Percentiles rank a stretch among this genome's conserved stretches.
phyloP scores from a whole-genome alignment of 1,140 invertebrate genomes.

The Cotesia typhae region DNA sequence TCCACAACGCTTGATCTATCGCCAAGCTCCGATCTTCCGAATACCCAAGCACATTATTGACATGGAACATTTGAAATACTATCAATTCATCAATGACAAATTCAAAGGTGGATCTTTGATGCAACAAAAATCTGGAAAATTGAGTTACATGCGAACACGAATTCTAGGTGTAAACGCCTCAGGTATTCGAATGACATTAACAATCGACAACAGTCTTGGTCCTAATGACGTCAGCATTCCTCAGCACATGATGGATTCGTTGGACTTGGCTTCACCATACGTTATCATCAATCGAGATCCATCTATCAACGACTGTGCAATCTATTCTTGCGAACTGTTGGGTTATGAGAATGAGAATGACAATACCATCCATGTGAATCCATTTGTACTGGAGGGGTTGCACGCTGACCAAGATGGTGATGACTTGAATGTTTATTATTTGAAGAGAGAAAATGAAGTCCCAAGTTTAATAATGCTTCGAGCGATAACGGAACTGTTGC shows the following conservation, averaged over 20 bases:
- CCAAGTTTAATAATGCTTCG: constrained; percentile 1
- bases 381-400: not conserved
- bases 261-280: not conserved
- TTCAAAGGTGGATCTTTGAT: constrained; percentile 8
- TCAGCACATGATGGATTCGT: not conserved
- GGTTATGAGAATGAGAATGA: not conserved
- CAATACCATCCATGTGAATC: constrained; percentile 4
- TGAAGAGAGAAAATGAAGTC: not conserved
- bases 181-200: not conserved
- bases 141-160: not conserved
- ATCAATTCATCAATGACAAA: constrained; percentile 7
- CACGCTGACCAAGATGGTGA: constrained; percentile 11
- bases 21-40: not conserved
- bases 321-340: constrained; percentile 1
- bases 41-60: constrained; percentile 7
- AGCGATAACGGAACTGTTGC: not conserved
- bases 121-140: constrained; percentile 9
- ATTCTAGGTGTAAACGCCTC: not conserved
- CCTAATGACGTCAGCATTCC: constrained; percentile 6
- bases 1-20: not conserved
- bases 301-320: not conserved
- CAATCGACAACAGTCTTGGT: not conserved
- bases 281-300: constrained; percentile 10
- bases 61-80: constrained; percentile 13
- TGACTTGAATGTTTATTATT: constrained; percentile 2